phyloP scores from a whole-genome alignment of 2,888 invertebrate species.

The Stictocephala bisonia region DNA sequence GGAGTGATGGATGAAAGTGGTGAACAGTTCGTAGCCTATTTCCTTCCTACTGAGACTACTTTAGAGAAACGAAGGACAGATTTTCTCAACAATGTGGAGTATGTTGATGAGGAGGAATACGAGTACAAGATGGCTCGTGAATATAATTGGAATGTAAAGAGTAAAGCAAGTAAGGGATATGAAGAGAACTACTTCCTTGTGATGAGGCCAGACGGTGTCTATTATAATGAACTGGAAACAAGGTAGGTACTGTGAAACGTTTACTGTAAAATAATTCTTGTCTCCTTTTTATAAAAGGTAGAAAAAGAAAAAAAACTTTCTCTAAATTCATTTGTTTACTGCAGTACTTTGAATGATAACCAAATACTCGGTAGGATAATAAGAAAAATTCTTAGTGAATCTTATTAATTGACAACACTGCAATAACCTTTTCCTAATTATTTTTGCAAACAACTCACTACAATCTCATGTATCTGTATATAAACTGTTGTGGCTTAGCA shows the following conservation, averaged over 20 bases:
- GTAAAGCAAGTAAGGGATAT: slow-evolving; percentile 93
- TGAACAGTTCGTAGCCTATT: slow-evolving; percentile 99
- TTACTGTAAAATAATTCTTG: too few relatives aligned
- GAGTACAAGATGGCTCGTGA: slow-evolving; percentile 98
- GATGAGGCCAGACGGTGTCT: slow-evolving; percentile 88
- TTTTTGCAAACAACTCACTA: too few relatives aligned
- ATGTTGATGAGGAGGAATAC: slow-evolving; percentile 91
- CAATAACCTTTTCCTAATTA: too few relatives aligned
- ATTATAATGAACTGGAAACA: slow-evolving; percentile 95
- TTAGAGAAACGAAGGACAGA: slow-evolving; percentile 89
- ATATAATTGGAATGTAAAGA: slow-evolving; percentile 99
- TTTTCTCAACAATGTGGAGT: slow-evolving; percentile 78
- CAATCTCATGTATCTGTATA: too few relatives aligned
- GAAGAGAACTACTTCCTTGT: slow-evolving; percentile 98
- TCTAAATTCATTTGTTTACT: too few relatives aligned
- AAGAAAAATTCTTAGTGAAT: too few relatives aligned
- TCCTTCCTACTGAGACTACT: slow-evolving; percentile 94
- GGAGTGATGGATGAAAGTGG: slow-evolving; percentile 99
- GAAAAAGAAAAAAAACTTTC: too few relatives aligned
- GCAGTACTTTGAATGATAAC: not conserved
- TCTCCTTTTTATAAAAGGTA: too few relatives aligned
- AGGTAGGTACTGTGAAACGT: slow-evolving; percentile 62
- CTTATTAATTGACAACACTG: too few relatives aligned
- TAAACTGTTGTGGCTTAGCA: too few relatives aligned
- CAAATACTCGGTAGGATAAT: too few relatives aligned